A percentile compares a stretch with the other conserved stretches of the same genome.
Evolutionary conservation across 2,113 vertebrate genomes (phyloP).

Genomic region (Spilogale gracilis): DNA sequence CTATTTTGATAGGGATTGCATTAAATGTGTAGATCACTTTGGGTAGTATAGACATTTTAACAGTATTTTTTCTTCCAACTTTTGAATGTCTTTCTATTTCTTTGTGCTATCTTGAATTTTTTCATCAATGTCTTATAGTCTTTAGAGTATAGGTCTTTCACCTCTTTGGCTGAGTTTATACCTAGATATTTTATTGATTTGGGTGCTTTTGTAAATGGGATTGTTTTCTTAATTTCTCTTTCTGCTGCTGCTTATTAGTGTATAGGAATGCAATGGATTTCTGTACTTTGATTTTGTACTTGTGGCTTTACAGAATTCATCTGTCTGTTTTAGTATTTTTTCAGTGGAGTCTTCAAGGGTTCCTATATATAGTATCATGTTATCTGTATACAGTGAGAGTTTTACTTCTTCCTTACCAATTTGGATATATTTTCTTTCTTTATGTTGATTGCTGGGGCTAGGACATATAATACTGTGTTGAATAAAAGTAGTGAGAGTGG

Average conservation of each 20-base stretch:
- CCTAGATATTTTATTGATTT: background rate
- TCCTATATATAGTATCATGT: background rate
- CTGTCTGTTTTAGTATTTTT: background rate
- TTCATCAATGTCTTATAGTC: background rate
- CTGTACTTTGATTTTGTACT: background rate
- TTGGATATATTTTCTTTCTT: background rate
- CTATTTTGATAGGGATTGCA: background rate
- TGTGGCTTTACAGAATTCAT: background rate
- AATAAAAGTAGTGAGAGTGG: background rate
- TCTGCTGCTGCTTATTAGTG: background rate
- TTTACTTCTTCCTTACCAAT: background rate
- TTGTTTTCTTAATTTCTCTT: background rate
- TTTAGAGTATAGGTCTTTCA: background rate
- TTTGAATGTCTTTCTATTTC: background rate
- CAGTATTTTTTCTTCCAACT: background rate
- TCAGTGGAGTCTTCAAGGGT: background rate
- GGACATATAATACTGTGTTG: background rate
- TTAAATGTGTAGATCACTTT: background rate
- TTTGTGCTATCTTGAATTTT: background rate
- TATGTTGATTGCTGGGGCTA: background rate
- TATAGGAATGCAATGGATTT: background rate
- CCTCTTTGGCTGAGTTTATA: background rate
- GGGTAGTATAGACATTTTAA: background rate
- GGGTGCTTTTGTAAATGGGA: background rate
- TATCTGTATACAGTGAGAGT: background rate